Percentiles rank a stretch among this genome's conserved stretches.
phyloP scores from a whole-genome alignment of 1,140 invertebrate genomes.

The Caenorhabditis tropicalis region DNA sequence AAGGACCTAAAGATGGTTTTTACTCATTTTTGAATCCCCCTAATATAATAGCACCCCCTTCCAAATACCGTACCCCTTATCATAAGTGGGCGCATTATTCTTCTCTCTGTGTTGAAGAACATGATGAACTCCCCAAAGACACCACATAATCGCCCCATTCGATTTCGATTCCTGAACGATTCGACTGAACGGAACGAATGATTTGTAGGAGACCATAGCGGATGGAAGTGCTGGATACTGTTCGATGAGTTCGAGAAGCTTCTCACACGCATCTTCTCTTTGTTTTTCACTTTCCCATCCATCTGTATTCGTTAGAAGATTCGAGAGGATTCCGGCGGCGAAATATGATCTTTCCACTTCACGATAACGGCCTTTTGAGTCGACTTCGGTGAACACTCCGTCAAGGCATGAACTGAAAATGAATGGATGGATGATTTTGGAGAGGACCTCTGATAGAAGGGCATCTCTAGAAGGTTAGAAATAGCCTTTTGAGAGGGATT shows the following conservation, averaged over 20 bases:
- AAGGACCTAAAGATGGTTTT: too few species aligned
- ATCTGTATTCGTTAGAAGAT: slow-evolving; percentile 77
- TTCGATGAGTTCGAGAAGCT: slow-evolving; percentile 76
- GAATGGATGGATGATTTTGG: background rate
- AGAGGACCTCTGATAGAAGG: too few species aligned
- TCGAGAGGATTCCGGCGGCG: slow-evolving; percentile 82
- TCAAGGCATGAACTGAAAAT: slow-evolving; percentile 46
- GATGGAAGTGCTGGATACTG: slow-evolving; percentile 80
- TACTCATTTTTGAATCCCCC: too few species aligned
- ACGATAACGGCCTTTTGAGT: slow-evolving; percentile 76
- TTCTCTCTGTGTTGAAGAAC: slow-evolving; percentile 73
- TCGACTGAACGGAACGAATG: slow-evolving; percentile 82
- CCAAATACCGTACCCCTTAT: background rate
- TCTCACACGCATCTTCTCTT: slow-evolving; percentile 73
- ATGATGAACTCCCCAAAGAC: slow-evolving; percentile 84
- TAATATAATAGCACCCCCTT: background rate
- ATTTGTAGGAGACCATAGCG: slow-evolving; percentile 84
- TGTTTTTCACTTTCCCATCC: slow-evolving; percentile 76
- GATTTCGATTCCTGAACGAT: slow-evolving; percentile 77
- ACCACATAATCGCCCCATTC: slow-evolving; percentile 81
- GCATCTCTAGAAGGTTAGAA: too few species aligned
- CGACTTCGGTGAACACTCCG: slow-evolving; percentile 33
- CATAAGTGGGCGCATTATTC: background rate
- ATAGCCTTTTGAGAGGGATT: too few species aligned
- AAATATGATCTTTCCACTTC: slow-evolving; percentile 84